Evolutionary conservation across 2,797 vertebrate genomes (phyloP).

Genomic region (Poliocrania exsul): DNA sequence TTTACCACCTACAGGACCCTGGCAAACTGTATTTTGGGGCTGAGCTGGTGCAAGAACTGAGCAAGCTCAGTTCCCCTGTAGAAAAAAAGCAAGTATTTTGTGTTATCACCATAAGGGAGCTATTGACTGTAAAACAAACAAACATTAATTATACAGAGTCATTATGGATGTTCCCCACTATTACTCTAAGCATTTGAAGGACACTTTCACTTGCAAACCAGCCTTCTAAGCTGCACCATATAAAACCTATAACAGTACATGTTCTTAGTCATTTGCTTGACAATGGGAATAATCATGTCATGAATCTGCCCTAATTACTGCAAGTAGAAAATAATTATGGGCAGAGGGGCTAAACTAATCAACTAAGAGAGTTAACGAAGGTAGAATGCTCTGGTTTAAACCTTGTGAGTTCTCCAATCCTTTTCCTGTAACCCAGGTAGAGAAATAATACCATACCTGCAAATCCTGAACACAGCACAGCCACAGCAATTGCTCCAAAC

Average conservation of each 20-base stretch:
- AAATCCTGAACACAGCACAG: slow-evolving; percentile 97
- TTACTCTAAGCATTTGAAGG: background rate
- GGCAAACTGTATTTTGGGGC: background rate
- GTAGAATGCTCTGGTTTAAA: background rate
- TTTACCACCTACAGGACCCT: background rate
- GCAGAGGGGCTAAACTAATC: background rate
- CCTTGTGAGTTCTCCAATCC: background rate
- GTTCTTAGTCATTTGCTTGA: background rate
- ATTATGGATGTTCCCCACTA: background rate
- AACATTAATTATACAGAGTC: background rate
- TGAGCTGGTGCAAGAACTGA: background rate
- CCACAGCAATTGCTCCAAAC: slow-evolving; percentile 88
- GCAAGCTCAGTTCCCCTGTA: background rate
- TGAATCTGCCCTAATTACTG: background rate
- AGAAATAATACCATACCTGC: slow-evolving; percentile 83
- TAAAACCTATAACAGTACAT: background rate
- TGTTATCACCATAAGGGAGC: background rate
- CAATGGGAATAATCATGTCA: background rate
- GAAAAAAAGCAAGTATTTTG: background rate
- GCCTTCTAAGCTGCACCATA: background rate
- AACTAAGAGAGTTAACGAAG: background rate
- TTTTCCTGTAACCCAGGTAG: fast-evolving
- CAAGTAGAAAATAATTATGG: background rate
- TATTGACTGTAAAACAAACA: background rate
- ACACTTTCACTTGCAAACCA: background rate